These are phyloP conservation scores for Erpobdella octoculata DNA, from an alignment of 2,888 invertebrate species.

Conservation along the genomic window DNA sequence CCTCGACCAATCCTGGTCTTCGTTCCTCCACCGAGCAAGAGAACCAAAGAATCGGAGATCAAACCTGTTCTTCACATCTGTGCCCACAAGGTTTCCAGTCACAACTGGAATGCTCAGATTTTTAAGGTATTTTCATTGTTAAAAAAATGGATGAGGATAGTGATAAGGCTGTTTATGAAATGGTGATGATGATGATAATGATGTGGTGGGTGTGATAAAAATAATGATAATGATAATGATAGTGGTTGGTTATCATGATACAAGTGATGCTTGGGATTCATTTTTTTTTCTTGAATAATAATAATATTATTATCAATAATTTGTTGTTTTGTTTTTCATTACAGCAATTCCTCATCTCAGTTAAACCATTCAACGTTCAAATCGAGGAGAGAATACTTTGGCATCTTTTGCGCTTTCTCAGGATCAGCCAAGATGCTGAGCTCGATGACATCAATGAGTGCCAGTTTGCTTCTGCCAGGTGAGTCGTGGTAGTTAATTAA, in stretches of 20 bases:
- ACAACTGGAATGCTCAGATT: slow-evolving; percentile 73
- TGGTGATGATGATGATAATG: no score
- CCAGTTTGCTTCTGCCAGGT: slow-evolving; percentile 21
- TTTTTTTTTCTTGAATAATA: background rate
- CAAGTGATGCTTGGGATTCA: background rate
- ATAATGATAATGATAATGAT: no score
- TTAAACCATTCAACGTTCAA: slow-evolving; percentile 74
- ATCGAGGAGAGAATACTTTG: slow-evolving; percentile 78
- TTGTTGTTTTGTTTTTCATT: slow-evolving; percentile 38
- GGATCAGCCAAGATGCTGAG: slow-evolving; percentile 52
- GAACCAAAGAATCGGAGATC: slow-evolving; percentile 48
- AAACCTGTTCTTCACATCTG: slow-evolving; percentile 70
- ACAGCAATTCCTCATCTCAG: slow-evolving; percentile 68
- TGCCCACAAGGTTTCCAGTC: slow-evolving; percentile 62
- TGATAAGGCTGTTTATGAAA: no score
- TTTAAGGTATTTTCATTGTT: slow-evolving; percentile 63
- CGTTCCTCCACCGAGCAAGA: slow-evolving; percentile 31
- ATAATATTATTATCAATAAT: background rate
- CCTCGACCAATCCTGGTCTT: slow-evolving; percentile 74
- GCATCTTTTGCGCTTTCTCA: slow-evolving; percentile 59
- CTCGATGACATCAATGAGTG: slow-evolving; percentile 59
- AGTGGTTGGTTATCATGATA: no score
- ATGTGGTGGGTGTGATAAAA: no score
- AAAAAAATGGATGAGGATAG: no score
- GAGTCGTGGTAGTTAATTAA: no score